These are phyloP conservation scores for Ivindomyrus marchei DNA, from an alignment of 2,113 vertebrate species.

Conservation along the genomic window DNA sequence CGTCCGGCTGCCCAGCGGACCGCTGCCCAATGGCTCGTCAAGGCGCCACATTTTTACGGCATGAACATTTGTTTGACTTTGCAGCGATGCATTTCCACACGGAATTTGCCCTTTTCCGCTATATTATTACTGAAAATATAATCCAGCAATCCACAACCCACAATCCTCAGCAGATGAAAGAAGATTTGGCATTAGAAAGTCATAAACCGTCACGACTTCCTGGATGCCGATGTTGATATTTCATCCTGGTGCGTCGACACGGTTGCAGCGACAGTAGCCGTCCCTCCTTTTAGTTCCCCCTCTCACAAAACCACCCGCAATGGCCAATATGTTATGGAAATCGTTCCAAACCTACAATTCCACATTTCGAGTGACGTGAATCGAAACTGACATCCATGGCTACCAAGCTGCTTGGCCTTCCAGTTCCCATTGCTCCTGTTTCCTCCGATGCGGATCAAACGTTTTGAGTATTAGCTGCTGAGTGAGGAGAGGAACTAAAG, in stretches of 20 bases:
- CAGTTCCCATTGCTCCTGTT: neutral
- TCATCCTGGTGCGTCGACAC: neutral
- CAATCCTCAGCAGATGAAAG: conserved; percentile 7
- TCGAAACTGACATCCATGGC: neutral
- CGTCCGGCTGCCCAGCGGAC: conserved; percentile 67
- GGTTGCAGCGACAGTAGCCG: neutral
- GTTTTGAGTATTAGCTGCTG: neutral
- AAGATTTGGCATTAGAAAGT: neutral
- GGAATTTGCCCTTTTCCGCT: neutral
- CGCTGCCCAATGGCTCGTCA: conserved; percentile 62
- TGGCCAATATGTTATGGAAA: neutral
- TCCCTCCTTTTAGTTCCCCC: too few relatives aligned
- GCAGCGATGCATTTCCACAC: neutral
- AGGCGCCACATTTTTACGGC: conserved; percentile 18
- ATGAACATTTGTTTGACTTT: conserved; percentile 21
- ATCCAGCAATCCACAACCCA: conserved; percentile 5
- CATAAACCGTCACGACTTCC: neutral
- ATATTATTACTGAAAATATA: conserved; percentile 19
- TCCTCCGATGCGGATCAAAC: neutral
- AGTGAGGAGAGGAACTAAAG: neutral
- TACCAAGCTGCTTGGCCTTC: neutral
- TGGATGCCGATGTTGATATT: neutral
- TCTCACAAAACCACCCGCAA: neutral
- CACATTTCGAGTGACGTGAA: neutral
- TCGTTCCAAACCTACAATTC: neutral